These are phyloP conservation scores for Limanda limanda DNA, from an alignment of 2,113 vertebrate genomes.

Conservation along the genomic window DNA sequence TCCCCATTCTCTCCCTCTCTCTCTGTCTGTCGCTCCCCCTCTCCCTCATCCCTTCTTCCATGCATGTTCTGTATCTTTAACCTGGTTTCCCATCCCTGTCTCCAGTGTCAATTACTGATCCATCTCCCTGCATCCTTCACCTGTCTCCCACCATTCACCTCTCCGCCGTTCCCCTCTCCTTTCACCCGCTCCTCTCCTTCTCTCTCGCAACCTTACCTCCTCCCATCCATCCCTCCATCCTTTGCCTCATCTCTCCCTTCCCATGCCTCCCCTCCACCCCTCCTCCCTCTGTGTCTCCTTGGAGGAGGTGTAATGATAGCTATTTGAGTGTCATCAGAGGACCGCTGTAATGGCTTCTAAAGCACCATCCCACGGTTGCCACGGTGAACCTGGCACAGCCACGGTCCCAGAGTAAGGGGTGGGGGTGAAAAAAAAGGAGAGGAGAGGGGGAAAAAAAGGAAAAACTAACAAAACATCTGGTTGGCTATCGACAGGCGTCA, in stretches of 20 bases:
- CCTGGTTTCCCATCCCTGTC: slow-evolving; percentile 49
- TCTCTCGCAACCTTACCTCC: slow-evolving; percentile 6
- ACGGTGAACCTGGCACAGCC: slow-evolving; percentile 83
- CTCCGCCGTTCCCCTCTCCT: not conserved
- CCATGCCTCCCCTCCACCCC: slow-evolving; percentile 14
- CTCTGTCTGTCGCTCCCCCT: slow-evolving; percentile 28
- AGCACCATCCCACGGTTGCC: slow-evolving; percentile 71
- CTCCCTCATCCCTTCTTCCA: slow-evolving; percentile 54
- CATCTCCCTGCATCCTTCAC: slow-evolving; percentile 55
- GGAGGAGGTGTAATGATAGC: slow-evolving; percentile 88
- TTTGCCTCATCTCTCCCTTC: slow-evolving; percentile 31
- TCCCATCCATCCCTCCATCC: slow-evolving; percentile 25
- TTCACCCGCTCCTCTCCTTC: slow-evolving; percentile 22
- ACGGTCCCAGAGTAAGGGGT: slow-evolving; percentile 69
- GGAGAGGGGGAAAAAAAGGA: not conserved
- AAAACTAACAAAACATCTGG: slow-evolving; percentile 68
- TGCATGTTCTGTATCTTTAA: slow-evolving; percentile 58
- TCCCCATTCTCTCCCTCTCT: slow-evolving; percentile 66
- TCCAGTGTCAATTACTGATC: slow-evolving; percentile 61
- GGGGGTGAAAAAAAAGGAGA: not conserved
- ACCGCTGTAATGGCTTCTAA: slow-evolving; percentile 84
- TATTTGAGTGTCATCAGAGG: slow-evolving; percentile 88
- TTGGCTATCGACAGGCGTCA: slow-evolving; percentile 73
- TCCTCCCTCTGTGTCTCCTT: slow-evolving; percentile 69
- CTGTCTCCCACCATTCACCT: slow-evolving; percentile 40